These are phyloP conservation scores for Machimus atricapillus DNA, from an alignment of 2,888 invertebrate species.

Conservation along the genomic window DNA sequence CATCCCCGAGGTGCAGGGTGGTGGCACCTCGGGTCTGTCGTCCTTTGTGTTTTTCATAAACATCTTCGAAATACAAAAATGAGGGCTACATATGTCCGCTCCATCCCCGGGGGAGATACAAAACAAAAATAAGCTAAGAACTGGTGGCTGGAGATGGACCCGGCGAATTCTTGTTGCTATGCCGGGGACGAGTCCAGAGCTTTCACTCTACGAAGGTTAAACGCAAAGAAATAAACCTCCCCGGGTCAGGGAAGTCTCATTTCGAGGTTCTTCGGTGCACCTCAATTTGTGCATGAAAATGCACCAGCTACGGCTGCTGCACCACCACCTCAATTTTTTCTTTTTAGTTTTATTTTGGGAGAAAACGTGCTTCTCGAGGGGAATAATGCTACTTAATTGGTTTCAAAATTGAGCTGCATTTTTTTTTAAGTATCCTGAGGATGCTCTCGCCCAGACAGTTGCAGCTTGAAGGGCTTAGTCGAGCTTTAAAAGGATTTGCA, in stretches of 20 bases:
- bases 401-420: neutral
- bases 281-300: neutral
- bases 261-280: neutral
- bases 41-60: neutral
- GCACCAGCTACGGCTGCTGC: neutral
- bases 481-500: neutral
- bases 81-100: neutral
- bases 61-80: neutral
- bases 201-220: neutral
- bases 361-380: neutral
- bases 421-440: neutral
- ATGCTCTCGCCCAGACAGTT: neutral
- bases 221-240: neutral
- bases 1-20: neutral
- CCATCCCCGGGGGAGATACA: neutral
- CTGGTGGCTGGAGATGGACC: neutral
- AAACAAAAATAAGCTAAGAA: neutral
- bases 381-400: constrained; percentile 11
- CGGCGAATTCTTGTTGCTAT: constrained; percentile 18
- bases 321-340: neutral
- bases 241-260: neutral
- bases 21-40: neutral
- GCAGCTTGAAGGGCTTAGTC: neutral
- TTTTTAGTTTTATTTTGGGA: neutral
- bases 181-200: neutral